Conservation (phyloP, 2,888 invertebrate species). For the Andrena hattorfiana region DNA sequence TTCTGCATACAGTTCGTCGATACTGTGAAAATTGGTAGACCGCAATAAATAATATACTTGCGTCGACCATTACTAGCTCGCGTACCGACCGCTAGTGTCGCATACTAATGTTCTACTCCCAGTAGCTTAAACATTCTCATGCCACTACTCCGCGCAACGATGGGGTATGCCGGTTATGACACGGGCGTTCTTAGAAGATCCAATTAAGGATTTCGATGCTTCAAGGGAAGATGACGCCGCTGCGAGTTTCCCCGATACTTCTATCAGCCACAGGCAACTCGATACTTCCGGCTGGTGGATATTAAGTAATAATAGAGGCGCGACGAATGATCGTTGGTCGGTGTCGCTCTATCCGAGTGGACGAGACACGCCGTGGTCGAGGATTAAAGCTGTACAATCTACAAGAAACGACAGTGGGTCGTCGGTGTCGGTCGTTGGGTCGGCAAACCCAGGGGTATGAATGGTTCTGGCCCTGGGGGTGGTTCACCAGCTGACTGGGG, state of each 20-base stretch:
- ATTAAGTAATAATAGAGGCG: constrained; percentile 19
- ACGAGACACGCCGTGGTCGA: neutral
- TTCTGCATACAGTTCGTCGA: no score
- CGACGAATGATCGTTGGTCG: constrained; percentile 34
- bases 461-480: constrained; percentile 79
- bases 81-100: no score
- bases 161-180: no score
- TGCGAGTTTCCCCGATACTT: constrained; percentile 4
- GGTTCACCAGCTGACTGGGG: constrained; percentile 82
- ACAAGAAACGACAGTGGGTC: constrained; percentile 68
- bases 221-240: constrained; percentile 4
- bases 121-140: no score
- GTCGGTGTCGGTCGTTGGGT: constrained; percentile 74
- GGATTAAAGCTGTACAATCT: constrained; percentile 25
- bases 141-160: no score
- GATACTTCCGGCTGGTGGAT: constrained; percentile 3
- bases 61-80: no score
- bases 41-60: no score
- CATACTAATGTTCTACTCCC: no score
- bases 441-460: constrained; percentile 76
- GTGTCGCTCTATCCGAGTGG: constrained; percentile 19
- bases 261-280: neutral
- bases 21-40: no score
- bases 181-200: neutral
- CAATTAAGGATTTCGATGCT: constrained; percentile 22